Conservation (phyloP, 1,140 invertebrate genomes). For the Calliphora vicina region DNA sequence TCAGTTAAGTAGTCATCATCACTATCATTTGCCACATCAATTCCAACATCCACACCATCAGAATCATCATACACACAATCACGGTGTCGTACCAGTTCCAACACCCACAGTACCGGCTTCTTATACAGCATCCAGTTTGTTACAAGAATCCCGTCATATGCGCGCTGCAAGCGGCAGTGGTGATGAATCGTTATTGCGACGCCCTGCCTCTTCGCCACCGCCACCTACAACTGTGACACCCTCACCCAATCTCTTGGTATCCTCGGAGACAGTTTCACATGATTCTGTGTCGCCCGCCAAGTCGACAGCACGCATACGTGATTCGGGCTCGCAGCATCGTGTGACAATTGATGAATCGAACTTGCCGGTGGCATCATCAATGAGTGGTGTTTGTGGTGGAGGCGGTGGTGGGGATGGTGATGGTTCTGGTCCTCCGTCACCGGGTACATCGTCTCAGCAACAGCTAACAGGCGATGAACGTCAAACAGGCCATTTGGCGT, state of each 20-base stretch:
- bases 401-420: constrained; percentile 56
- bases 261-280: constrained; percentile 44
- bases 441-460: constrained; percentile 47
- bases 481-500: constrained; percentile 52
- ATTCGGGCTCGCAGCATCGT: constrained; percentile 59
- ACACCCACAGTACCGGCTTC: constrained; percentile 54
- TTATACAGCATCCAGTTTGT: constrained; percentile 34
- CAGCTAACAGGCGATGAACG: constrained; percentile 43
- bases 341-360: constrained; percentile 62
- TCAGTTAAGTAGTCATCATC: constrained; percentile 57
- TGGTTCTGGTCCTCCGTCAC: constrained; percentile 57
- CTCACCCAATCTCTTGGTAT: constrained; percentile 30
- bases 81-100: constrained; percentile 50
- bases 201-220: constrained; percentile 7
- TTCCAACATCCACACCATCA: constrained; percentile 61
- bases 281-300: constrained; percentile 71
- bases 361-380: constrained; percentile 47
- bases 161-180: constrained; percentile 36
- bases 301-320: constrained; percentile 45
- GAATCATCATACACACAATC: constrained; percentile 57
- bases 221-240: constrained; percentile 35
- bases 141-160: constrained; percentile 36
- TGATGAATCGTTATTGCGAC: constrained; percentile 27
- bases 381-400: constrained; percentile 38
- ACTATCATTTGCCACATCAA: constrained; percentile 60